Base-by-base conservation (phyloP, 2,113 vertebrate genomes). In the Cebus imitator region DNA sequence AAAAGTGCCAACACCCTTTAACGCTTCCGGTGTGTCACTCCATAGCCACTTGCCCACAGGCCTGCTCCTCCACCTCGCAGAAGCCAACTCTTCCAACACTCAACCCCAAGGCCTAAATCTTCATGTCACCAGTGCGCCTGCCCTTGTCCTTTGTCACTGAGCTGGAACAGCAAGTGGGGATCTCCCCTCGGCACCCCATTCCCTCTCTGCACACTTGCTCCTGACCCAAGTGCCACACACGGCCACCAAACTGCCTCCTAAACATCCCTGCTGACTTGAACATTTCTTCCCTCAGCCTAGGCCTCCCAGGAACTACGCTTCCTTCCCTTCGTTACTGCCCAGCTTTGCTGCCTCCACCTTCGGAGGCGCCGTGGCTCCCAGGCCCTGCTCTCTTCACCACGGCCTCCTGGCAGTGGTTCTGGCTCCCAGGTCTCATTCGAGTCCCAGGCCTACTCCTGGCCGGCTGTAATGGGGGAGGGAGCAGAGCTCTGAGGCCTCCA, bases 101-200 rank as follows among this genome's bases (percentile, higher is more conserved):
- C 13, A 21, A 8, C 25, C 21, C 43, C 6, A n/a, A 3, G 5
- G 20, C 78, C 66, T 64, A 11, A 30, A 30, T 73, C n/a, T 32
- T 18, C 64, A 35, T 0, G 66, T 21, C 68, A 8, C 30, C 66
- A 6, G 21, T 4, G 3, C 8, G 1, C 4, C 43, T 1, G 8
- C 8, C 43, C 57, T 40, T 23, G 35, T 20, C 45, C 35, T 61
- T 20, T 21, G 35, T 52, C 68, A 35, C 25, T 8, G 13, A 13
- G 5, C 58, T 32, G 52, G 32, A 86, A 7, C 6, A 6, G 23
- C 0, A 70, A 37, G 64, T 1, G 25, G 27, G 61, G 61, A 17
- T 32, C 55, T 64, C 35, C 16, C 25, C 23, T 52, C 0, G n/a
- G 92, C 5, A 37, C 58, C 20, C 1, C 2, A 17, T 48, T 8